phyloP scores from a whole-genome alignment of 2,113 vertebrate species.

The Naja naja region DNA sequence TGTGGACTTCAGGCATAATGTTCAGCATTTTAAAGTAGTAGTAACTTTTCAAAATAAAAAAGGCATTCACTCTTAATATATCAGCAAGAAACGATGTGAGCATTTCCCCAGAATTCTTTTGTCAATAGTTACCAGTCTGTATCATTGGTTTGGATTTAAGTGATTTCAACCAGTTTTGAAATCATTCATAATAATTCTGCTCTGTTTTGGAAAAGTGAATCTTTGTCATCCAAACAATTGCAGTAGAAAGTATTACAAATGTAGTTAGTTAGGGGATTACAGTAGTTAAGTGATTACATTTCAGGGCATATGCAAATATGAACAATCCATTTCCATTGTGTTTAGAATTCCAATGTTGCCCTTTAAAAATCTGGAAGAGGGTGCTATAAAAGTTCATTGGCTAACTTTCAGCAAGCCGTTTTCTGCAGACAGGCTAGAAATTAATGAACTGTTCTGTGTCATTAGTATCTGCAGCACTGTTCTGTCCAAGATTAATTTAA shows the following conservation, averaged over 20 bases:
- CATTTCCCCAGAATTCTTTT: not conserved
- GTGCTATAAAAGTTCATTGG: conserved; percentile 33
- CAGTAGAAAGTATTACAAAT: conserved; percentile 15
- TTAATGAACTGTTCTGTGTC: conserved; percentile 38
- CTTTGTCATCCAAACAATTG: conserved; percentile 17
- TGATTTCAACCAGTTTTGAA: conserved; percentile 29
- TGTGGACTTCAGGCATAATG: conserved; percentile 7
- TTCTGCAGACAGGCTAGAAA: conserved; percentile 38
- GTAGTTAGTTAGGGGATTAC: conserved; percentile 20
- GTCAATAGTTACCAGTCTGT: not conserved
- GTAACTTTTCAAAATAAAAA: conserved; percentile 8
- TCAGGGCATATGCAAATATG: conserved; percentile 16
- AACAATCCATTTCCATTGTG: conserved; percentile 15
- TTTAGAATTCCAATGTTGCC: conserved; percentile 37
- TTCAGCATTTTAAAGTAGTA: not conserved
- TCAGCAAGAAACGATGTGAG: not conserved
- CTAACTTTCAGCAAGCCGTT: conserved; percentile 38
- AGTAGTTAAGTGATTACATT: not conserved
- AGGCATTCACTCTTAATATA: conserved; percentile 4
- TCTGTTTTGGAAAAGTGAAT: conserved; percentile 26
- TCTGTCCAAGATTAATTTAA: conserved; percentile 45
- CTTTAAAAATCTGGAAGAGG: conserved; percentile 39
- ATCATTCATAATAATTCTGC: conserved; percentile 20
- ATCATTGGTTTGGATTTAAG: not conserved
- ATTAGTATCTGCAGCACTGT: conserved; percentile 23